Evolutionary conservation across 2,113 vertebrate species (phyloP).

Genomic region (Elgaria multicarinata): DNA sequence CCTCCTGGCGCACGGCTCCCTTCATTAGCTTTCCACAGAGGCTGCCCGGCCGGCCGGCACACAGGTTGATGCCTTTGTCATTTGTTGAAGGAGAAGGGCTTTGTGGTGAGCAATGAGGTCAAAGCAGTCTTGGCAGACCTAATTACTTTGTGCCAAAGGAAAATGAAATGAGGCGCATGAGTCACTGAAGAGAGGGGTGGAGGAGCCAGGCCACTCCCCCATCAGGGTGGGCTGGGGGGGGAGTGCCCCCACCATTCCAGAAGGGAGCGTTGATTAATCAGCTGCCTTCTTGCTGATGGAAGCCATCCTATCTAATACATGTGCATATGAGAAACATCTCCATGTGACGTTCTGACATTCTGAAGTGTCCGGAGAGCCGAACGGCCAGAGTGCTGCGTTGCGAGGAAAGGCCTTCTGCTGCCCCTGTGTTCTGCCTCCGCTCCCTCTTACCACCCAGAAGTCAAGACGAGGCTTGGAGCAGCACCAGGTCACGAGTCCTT

Average conservation of each 20-base stretch:
- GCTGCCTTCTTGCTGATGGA: not conserved
- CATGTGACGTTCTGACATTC: not conserved
- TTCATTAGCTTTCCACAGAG: conserved; percentile 67
- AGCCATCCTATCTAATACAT: not conserved
- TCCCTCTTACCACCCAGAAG: not conserved
- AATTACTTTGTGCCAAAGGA: conserved; percentile 64
- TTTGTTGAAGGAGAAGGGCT: conserved; percentile 69
- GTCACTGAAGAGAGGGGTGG: conserved; percentile 59
- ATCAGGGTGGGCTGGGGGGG: not conserved
- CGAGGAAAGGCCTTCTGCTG: not conserved
- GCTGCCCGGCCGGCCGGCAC: not conserved
- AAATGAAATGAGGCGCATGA: conserved; percentile 62
- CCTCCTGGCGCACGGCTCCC: not conserved
- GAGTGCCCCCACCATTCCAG: too few relatives aligned
- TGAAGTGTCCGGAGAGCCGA: not conserved
- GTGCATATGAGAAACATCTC: not conserved
- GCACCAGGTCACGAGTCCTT: too few relatives aligned
- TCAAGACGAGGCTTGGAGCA: too few relatives aligned
- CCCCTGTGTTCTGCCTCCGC: not conserved
- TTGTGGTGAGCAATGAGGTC: conserved; percentile 71
- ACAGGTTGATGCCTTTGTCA: conserved; percentile 73
- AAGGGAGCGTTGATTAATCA: not conserved
- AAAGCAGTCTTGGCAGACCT: conserved; percentile 61
- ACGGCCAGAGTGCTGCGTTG: not conserved
- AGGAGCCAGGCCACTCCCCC: not conserved